These are phyloP conservation scores for Strigamia maritima DNA, from an alignment of 2,888 invertebrate species.

Conservation along the genomic window DNA sequence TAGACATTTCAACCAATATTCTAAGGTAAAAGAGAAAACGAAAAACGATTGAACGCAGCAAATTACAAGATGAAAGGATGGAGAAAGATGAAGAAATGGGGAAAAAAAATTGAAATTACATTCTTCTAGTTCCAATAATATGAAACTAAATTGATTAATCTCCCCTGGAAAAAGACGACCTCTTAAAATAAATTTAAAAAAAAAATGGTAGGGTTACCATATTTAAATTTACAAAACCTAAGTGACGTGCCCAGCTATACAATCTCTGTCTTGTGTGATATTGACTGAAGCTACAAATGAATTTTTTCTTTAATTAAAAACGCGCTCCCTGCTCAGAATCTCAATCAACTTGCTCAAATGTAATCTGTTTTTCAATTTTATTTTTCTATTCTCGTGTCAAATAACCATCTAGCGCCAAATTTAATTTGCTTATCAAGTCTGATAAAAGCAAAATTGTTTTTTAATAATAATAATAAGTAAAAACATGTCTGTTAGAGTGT, in stretches of 20 bases:
- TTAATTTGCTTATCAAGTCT: conserved; percentile 18
- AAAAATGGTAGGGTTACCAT: too few relatives aligned
- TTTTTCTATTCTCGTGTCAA: conserved; percentile 16
- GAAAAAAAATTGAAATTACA: background rate
- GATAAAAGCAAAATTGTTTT: background rate
- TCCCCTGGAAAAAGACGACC: background rate
- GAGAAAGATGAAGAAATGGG: background rate
- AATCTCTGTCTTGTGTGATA: background rate
- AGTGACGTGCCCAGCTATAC: background rate
- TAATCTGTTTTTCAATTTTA: conserved; percentile 28
- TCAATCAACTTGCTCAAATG: conserved; percentile 22
- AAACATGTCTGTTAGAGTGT: background rate
- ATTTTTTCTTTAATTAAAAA: conserved; percentile 24
- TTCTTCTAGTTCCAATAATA: background rate
- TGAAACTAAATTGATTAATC: conserved; percentile 1
- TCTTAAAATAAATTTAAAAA: background rate
- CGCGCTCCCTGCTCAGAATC: background rate
- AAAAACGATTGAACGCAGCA: conserved; percentile 33
- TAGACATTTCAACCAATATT: conserved; percentile 28
- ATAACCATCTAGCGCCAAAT: background rate
- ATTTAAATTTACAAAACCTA: background rate
- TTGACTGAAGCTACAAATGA: conserved; percentile 20
- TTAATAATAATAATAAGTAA: background rate
- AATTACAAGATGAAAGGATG: background rate
- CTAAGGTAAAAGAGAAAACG: conserved; percentile 19